Base-by-base conservation (phyloP, 2,888 invertebrate species). In the Phlogophora meticulosa region DNA sequence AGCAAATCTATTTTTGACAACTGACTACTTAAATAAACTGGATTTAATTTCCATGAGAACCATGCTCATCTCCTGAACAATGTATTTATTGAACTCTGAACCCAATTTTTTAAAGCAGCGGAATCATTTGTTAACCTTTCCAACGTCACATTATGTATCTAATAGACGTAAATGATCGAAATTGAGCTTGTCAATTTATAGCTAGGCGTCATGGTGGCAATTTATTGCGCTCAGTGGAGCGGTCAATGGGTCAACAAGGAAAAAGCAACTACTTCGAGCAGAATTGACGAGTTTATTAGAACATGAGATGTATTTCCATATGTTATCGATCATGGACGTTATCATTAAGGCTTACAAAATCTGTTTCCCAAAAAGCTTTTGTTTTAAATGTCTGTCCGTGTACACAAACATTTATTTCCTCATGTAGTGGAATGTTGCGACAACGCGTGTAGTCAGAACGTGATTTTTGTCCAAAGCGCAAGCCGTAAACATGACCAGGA, bases 101-200 rank as follows among this genome's bases (percentile, higher is more conserved):
- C 22, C 5, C 13, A 46, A n/a, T 24, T n/a, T 24, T 34, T 55
- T n/a, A 5, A 34, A 17, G 5, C 13, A n/a, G 10, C 11, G 5
- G 11, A 57, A 59, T 17, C 15, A 62, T 46, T 72, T 52, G 15
- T 40, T 72, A 72, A 46, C 52, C 34, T 28, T 52, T 52, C 34
- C 40, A 28, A 20, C 22, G 36, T 15, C 48, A 22, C 22, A 72
- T 40, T 28, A 63, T 28, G 24, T 40, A 46, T 22, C 11, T 28
- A 46, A 36, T 72, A 46, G 45, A 72, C 24, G 38, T 62, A 24
- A 69, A 73, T 32, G 22, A 66, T 49, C 38, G 11, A 73, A 66
- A 73, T 73, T 71, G 74, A 57, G 42, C 57, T 11, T 28, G 38
- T 28, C 67, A 73, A 66, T 73, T 73, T 66, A 73, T 38, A 40